A percentile compares a stretch with the other conserved stretches of the same genome.
Conservation (phyloP, 2,113 vertebrate species). For the Atractosteus spatula region DNA sequence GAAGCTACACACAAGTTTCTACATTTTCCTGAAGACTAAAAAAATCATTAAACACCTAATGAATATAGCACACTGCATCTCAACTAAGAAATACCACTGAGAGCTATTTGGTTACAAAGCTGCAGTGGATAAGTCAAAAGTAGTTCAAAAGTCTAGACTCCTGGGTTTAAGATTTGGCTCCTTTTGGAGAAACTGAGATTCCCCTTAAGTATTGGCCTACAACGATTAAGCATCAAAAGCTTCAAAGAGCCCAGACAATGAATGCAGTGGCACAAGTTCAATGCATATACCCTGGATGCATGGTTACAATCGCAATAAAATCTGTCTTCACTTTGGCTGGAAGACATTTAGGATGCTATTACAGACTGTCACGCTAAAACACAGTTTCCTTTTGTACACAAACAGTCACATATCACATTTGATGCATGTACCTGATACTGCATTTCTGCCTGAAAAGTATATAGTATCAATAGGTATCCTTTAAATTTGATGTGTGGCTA, state of each 20-base stretch:
- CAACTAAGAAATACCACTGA: slow-evolving; percentile 5
- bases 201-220: slow-evolving; percentile 10
- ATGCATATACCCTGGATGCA: slow-evolving; percentile 12
- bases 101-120: slow-evolving; percentile 19
- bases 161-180: slow-evolving; percentile 13
- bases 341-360: slow-evolving; percentile 21
- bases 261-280: slow-evolving; percentile 24
- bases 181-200: slow-evolving; percentile 9
- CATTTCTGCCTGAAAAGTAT: neutral
- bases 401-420: slow-evolving; percentile 4
- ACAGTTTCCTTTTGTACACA: slow-evolving; percentile 24
- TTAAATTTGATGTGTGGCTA: neutral
- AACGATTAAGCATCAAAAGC: slow-evolving; percentile 27
- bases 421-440: slow-evolving; percentile 10
- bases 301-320: slow-evolving; percentile 27
- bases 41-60: slow-evolving; percentile 3
- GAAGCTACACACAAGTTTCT: no score
- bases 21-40: neutral
- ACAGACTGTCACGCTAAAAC: slow-evolving; percentile 19
- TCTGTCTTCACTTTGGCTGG: slow-evolving; percentile 30
- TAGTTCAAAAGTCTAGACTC: slow-evolving; percentile 19
- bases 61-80: neutral
- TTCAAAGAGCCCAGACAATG: slow-evolving; percentile 20
- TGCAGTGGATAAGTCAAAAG: slow-evolving; percentile 5
- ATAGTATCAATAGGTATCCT: neutral